Percentiles rank a stretch among this genome's conserved stretches.
These are phyloP conservation scores for Chymomyza procnemis DNA, from an alignment of 2,888 invertebrate species.

Conservation along the genomic window DNA sequence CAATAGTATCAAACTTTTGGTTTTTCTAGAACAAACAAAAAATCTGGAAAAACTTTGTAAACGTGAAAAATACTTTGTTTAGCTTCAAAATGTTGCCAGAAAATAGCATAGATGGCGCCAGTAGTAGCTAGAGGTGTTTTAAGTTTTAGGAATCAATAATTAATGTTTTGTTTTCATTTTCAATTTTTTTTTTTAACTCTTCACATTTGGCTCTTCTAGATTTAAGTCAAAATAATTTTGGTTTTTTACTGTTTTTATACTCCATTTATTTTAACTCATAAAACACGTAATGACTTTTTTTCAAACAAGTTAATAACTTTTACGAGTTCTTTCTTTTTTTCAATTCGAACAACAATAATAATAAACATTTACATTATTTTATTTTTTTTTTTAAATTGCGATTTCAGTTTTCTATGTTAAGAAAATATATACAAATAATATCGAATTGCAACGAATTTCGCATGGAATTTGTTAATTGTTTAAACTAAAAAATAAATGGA, in stretches of 20 bases:
- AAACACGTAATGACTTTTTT: not conserved
- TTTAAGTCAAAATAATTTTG: not conserved
- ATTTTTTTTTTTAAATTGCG: not conserved
- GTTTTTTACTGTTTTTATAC: not conserved
- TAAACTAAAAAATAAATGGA: constrained; percentile 17
- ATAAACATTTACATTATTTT: constrained; percentile 31
- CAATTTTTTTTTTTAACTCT: too few relatives aligned
- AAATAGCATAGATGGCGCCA: too few relatives aligned
- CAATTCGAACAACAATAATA: constrained; percentile 47
- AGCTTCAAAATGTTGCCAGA: too few relatives aligned
- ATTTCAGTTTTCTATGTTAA: not conserved
- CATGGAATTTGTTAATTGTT: constrained; percentile 30
- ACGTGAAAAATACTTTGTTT: too few relatives aligned
- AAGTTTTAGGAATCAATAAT: too few relatives aligned
- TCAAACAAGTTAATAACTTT: constrained; percentile 24
- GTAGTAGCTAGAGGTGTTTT: too few relatives aligned
- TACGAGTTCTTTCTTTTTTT: constrained; percentile 37
- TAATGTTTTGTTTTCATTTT: too few relatives aligned
- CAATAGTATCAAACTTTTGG: too few relatives aligned
- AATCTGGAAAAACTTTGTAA: too few relatives aligned
- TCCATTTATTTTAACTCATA: not conserved
- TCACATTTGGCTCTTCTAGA: too few relatives aligned
- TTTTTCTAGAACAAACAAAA: too few relatives aligned
- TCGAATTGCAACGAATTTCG: constrained; percentile 16
- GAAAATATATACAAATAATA: constrained; percentile 47